Percentiles rank a stretch among this genome's conserved stretches.
Conservation (phyloP, 2,888 invertebrate species). For the Cephus sareptanus region DNA sequence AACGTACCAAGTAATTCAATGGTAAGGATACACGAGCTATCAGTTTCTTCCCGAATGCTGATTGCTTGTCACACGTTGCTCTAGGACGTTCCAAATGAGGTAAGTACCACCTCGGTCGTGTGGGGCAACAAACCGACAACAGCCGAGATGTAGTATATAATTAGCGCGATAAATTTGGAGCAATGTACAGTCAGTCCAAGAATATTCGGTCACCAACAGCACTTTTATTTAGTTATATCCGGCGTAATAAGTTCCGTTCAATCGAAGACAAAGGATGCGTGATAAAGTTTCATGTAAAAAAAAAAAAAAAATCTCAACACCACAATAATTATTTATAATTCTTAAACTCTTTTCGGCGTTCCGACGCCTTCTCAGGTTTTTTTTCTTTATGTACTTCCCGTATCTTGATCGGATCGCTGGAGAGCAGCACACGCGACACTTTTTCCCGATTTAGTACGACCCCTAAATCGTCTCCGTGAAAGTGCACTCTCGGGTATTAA, state of each 20-base stretch:
- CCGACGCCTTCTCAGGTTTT: neutral
- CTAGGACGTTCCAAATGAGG: neutral
- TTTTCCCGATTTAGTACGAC: neutral
- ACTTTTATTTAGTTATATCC: neutral
- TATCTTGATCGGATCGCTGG: neutral
- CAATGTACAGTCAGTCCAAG: conserved; percentile 39
- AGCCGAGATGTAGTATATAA: conserved; percentile 38
- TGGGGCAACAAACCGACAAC: conserved; percentile 20
- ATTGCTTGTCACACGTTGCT: neutral
- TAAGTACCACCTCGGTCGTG: neutral
- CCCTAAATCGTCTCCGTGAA: neutral
- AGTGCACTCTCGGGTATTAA: neutral
- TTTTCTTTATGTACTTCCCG: neutral
- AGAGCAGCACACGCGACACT: neutral
- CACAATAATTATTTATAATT: neutral
- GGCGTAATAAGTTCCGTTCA: neutral
- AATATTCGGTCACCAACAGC: conserved; percentile 34
- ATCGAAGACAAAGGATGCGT: neutral
- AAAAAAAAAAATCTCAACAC: neutral
- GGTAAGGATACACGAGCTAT: neutral
- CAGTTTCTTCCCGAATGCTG: neutral
- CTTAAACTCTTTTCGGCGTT: neutral
- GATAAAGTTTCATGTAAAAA: neutral
- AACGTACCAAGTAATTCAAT: neutral
- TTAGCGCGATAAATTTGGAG: conserved; percentile 55